These are phyloP conservation scores for Loripinus fragilis DNA, from an alignment of 2,888 invertebrate species.

Conservation along the genomic window DNA sequence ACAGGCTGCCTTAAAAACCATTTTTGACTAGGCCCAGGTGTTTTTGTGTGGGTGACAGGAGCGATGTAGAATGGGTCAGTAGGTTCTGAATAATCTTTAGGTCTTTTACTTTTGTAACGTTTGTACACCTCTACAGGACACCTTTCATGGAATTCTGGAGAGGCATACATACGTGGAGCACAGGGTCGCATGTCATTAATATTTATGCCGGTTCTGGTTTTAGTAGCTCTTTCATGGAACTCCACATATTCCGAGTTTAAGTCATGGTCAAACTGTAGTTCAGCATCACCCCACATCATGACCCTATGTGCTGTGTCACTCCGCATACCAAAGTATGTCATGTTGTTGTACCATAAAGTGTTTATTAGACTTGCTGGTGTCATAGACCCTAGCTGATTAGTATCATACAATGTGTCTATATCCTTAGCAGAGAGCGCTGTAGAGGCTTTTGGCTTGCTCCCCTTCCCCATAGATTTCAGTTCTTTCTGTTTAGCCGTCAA, in stretches of 20 bases:
- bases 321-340: conserved; percentile 38
- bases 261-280: conserved; percentile 15
- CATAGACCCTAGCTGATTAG: conserved; percentile 25
- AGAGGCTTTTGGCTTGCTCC: conserved; percentile 25
- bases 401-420: conserved; percentile 26
- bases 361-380: conserved; percentile 37
- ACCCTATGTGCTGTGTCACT: conserved; percentile 34
- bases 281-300: conserved; percentile 43
- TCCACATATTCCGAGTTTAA: too few relatives aligned
- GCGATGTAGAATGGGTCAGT: conserved; percentile 43
- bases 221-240: conserved; percentile 41
- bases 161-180: conserved; percentile 40
- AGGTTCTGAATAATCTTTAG: conserved; percentile 23
- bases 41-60: conserved; percentile 17
- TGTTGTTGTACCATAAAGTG: conserved; percentile 43
- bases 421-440: conserved; percentile 33
- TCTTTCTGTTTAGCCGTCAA: background rate
- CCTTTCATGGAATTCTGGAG: background rate
- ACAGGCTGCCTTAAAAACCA: conserved; percentile 43
- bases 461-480: conserved; percentile 16
- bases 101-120: conserved; percentile 26
- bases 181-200: conserved; percentile 36
- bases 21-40: background rate
- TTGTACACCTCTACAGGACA: conserved; percentile 36
- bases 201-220: conserved; percentile 43